A percentile compares a stretch with the other conserved stretches of the same genome.
These are phyloP conservation scores for Poecilobothrus nobilitatus DNA, from an alignment of 2,888 invertebrate species.

Conservation along the genomic window DNA sequence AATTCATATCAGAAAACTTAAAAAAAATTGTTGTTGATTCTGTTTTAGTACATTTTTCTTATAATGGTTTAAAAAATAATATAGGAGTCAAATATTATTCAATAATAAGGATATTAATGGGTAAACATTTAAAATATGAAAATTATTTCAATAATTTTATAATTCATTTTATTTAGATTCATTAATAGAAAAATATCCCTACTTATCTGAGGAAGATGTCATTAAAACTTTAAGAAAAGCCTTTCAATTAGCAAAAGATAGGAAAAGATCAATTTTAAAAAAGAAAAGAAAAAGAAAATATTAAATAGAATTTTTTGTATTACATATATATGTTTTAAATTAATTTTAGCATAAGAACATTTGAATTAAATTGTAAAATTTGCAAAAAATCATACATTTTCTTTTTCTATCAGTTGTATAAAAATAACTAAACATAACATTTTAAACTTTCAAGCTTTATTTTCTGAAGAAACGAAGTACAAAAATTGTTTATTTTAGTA, in stretches of 20 bases:
- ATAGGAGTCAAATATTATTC: background rate
- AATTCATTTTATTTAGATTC: background rate
- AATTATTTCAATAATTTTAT: background rate
- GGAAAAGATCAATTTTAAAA: background rate
- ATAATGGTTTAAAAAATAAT: constrained; percentile 1
- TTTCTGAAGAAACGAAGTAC: too few relatives aligned
- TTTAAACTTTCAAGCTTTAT: too few relatives aligned
- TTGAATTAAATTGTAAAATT: too few relatives aligned
- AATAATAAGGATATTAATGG: background rate
- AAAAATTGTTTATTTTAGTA: background rate
- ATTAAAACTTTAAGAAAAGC: background rate
- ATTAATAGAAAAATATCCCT: background rate
- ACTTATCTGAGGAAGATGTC: background rate
- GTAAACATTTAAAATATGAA: background rate
- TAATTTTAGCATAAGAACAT: too few relatives aligned
- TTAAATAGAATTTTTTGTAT: too few relatives aligned
- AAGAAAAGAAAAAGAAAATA: background rate
- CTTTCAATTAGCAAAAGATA: background rate
- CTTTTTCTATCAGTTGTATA: too few relatives aligned
- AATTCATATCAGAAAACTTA: background rate
- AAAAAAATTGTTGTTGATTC: background rate
- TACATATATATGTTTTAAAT: too few relatives aligned
- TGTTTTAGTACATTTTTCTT: background rate
- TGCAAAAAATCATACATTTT: too few relatives aligned
- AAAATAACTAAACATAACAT: too few relatives aligned